phyloP scores from a whole-genome alignment of 2,888 invertebrate species.

The Tetramorium bicarinatum region DNA sequence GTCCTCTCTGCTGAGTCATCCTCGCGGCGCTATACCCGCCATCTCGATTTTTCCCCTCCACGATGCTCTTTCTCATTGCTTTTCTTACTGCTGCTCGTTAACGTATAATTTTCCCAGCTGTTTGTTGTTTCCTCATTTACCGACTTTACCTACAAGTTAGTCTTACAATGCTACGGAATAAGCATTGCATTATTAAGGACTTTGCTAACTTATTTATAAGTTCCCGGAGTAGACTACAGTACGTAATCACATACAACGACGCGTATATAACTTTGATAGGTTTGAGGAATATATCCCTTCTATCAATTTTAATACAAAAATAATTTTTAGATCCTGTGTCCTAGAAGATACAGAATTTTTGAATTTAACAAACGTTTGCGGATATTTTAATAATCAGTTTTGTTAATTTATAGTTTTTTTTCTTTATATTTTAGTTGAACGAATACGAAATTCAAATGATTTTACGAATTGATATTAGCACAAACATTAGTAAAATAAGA shows the following conservation, averaged over 20 bases:
- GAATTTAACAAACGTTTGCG: neutral
- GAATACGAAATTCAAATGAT: neutral
- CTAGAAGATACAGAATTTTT: neutral
- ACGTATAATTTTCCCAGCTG: conserved; percentile 69
- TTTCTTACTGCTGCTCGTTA: conserved; percentile 51
- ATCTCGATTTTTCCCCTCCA: conserved; percentile 68
- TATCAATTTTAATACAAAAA: conserved; percentile 1
- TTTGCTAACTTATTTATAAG: conserved; percentile 48
- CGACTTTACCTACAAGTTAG: conserved; percentile 33
- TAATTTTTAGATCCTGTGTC: neutral
- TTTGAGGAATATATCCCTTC: neutral
- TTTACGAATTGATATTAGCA: neutral
- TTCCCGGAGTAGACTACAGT: neutral
- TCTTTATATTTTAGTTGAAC: neutral
- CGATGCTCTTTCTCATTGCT: conserved; percentile 51
- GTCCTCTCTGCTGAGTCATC: conserved; percentile 73
- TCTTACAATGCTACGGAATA: conserved; percentile 9
- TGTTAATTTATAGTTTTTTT: neutral
- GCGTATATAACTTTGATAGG: conserved; percentile 4
- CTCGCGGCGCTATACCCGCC: conserved; percentile 60
- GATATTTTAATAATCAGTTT: neutral
- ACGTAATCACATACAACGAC: conserved; percentile 35
- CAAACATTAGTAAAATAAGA: neutral
- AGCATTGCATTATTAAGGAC: conserved; percentile 46
- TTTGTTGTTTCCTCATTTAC: conserved; percentile 63